phyloP scores from a whole-genome alignment of 2,797 vertebrate genomes.

The Coregonus ussuriensis region DNA sequence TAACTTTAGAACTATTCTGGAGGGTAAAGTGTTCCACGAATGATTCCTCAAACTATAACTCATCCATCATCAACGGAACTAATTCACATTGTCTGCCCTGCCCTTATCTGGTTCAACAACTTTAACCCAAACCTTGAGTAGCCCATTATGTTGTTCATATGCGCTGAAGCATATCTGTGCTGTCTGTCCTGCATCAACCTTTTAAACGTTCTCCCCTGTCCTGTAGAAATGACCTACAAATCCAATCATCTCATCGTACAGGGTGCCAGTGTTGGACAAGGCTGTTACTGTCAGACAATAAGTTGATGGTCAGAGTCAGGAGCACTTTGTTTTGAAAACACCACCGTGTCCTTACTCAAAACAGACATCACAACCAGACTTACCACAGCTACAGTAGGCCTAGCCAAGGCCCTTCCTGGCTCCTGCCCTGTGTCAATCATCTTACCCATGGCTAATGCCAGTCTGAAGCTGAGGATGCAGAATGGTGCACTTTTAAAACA shows the following conservation, averaged over 20 bases:
- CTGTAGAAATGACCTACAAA: background rate
- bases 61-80: background rate
- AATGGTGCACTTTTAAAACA: background rate
- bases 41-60: background rate
- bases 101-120: background rate
- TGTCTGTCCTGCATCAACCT: background rate
- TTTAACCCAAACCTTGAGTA: background rate
- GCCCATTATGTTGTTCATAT: conserved; percentile 1
- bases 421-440: background rate
- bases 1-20: background rate
- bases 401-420: background rate
- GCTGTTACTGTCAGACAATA: background rate
- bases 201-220: background rate
- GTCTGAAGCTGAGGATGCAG: background rate
- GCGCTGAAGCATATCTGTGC: background rate
- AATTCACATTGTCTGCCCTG: background rate
- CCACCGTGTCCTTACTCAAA: background rate
- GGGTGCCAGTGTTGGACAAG: background rate
- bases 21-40: background rate
- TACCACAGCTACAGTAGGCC: background rate
- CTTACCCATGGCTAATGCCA: background rate
- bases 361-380: background rate
- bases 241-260: background rate
- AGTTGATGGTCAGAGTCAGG: background rate
- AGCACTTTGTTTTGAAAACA: background rate